Evolutionary conservation across 2,113 vertebrate species (phyloP).

Genomic region (Notarius quadriscutis): DNA sequence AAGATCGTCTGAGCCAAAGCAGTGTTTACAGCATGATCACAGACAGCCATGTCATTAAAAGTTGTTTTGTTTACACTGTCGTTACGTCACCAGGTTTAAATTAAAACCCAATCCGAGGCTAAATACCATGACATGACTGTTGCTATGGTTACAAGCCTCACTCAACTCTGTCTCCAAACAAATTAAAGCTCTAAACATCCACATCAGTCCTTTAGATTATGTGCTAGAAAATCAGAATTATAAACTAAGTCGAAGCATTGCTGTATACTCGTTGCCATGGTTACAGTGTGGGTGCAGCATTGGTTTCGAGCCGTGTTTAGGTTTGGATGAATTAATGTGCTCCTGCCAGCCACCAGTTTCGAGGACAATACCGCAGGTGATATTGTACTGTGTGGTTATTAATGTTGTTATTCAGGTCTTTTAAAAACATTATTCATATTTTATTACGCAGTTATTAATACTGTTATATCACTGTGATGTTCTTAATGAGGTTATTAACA

Average conservation of each 20-base stretch:
- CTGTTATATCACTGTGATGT: background rate
- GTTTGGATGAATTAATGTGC: background rate
- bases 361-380: background rate
- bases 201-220: background rate
- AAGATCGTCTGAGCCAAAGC: background rate
- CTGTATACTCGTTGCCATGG: background rate
- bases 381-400: background rate
- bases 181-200: background rate
- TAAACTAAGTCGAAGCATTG: background rate
- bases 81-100: background rate
- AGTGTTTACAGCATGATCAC: background rate
- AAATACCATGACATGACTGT: background rate
- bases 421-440: too few species aligned
- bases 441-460: background rate
- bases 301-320: background rate
- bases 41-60: background rate
- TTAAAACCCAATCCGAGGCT: background rate
- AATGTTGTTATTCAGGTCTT: background rate
- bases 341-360: too few species aligned
- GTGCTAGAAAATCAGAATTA: background rate
- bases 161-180: background rate
- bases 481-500: background rate
- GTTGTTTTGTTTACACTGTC: background rate
- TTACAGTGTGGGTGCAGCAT: background rate
- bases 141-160: background rate